Conservation (phyloP, 64 coral and sea anemone species). For the Montipora efflorescens region DNA sequence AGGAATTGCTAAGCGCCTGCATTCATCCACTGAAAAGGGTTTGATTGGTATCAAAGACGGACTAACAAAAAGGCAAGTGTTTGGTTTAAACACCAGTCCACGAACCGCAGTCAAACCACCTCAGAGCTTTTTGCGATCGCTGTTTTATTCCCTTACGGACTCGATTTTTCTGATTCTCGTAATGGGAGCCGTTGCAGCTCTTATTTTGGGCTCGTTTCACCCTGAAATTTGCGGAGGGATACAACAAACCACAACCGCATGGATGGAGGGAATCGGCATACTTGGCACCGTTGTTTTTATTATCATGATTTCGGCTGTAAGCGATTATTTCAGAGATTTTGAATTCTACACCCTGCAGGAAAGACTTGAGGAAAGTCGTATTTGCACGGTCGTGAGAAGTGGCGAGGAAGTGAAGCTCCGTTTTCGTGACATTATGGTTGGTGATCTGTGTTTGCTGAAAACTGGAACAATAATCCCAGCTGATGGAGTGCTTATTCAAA, state of each 20-base stretch:
- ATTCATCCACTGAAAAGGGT: slow-evolving; percentile 83
- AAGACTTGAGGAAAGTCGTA: slow-evolving; percentile 65
- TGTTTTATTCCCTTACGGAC: slow-evolving; percentile 75
- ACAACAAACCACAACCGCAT: slow-evolving; percentile 56
- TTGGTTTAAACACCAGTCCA: slow-evolving; percentile 52
- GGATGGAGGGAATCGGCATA: slow-evolving; percentile 85
- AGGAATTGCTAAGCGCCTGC: slow-evolving; percentile 62
- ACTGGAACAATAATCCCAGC: slow-evolving; percentile 82
- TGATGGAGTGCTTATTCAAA: slow-evolving; percentile 77
- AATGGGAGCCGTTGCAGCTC: slow-evolving; percentile 47
- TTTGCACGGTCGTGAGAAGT: slow-evolving; percentile 69
- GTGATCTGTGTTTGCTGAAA: slow-evolving; percentile 75
- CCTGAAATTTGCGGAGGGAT: slow-evolving; percentile 72
- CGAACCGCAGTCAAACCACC: slow-evolving; percentile 38
- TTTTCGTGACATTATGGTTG: slow-evolving; percentile 74
- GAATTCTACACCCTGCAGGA: slow-evolving; percentile 70
- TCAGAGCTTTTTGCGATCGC: slow-evolving; percentile 52
- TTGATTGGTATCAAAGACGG: slow-evolving; percentile 70
- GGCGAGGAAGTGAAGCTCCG: slow-evolving; percentile 56
- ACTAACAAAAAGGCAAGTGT: slow-evolving; percentile 40
- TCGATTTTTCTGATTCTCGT: slow-evolving; percentile 64
- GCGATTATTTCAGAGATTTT: slow-evolving; percentile 76
- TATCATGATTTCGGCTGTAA: slow-evolving; percentile 67
- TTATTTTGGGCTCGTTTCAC: slow-evolving; percentile 63
- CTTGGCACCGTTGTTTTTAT: slow-evolving; percentile 79